These are phyloP conservation scores for Syrrhaptes paradoxus DNA, from an alignment of 2,113 vertebrate species.

Conservation along the genomic window DNA sequence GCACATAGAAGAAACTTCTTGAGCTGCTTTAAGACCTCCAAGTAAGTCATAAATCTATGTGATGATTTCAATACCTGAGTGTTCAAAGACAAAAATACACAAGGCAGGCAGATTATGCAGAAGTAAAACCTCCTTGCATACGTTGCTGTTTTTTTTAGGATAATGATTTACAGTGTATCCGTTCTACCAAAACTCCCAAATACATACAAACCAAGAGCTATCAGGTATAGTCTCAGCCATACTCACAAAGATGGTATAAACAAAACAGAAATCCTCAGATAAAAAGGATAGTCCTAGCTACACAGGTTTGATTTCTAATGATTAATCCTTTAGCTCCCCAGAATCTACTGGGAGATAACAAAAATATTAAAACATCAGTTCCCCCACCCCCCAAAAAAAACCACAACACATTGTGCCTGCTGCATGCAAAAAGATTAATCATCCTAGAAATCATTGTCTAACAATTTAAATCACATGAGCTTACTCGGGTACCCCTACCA, in stretches of 20 bases:
- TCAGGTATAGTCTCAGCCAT: not conserved
- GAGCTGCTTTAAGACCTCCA: not conserved
- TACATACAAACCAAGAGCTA: not conserved
- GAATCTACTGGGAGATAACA: not conserved
- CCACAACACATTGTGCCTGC: not conserved
- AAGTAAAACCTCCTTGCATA: not conserved
- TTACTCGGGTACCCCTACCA: not conserved
- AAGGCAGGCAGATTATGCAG: not conserved
- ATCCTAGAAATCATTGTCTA: not conserved
- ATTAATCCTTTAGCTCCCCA: not conserved
- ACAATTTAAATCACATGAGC: not conserved
- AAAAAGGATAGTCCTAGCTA: not conserved
- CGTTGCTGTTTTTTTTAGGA: fast-evolving
- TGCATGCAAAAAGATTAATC: not conserved
- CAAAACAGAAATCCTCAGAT: not conserved
- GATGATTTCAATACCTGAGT: not conserved
- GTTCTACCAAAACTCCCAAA: not conserved
- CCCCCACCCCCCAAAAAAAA: fast-evolving
- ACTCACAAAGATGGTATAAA: not conserved
- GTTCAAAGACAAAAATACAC: not conserved
- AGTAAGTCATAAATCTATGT: not conserved
- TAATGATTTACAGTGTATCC: not conserved
- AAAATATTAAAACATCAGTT: not conserved
- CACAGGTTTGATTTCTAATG: not conserved
- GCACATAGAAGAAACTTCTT: not conserved